Evolutionary conservation across 2,113 vertebrate species (phyloP), one percentile per base, ranked within the genome.

Genomic region (Sminthopsis crassicaudata): DNA sequence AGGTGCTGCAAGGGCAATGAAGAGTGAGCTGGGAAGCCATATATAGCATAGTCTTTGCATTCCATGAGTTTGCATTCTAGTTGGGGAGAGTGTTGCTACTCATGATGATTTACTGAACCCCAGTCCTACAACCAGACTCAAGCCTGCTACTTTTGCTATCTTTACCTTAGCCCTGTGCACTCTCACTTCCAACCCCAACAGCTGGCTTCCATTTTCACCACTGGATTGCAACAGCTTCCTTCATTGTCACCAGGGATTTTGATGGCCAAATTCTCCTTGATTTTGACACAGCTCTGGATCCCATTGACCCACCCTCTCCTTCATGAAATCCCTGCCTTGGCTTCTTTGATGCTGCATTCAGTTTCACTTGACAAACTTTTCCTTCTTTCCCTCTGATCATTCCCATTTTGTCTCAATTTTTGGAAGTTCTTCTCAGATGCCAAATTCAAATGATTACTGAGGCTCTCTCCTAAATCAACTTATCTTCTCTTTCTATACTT

Each of bases 1-100:
- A n/a, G 36, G 60, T 76, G 36, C 36, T 76, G 16, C 60, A n/a
- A 76, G 30, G 60, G 36, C 60, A 76, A 76, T 36, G 36, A 76
- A n/a, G 14, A 76, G 57, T 36, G 30, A n/a, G 36, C 60, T 76
- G 36, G 30, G 16, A 36, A n/a, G 60, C 60, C 36, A 76, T 16
- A n/a, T 76, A 7, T 12, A n/a, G 12, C 1, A 3, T 14, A n/a
- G 36, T 36, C 60, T n/a, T 76, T 76, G 60, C 10, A 30, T 60
- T 60, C 27, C 57, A 30, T 24, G 53, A 54, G 53, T 23, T 54
- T 57, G 11, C 30, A 2, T 1, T 57, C 55, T 57, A 57, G 55
- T 76, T 76, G 60, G 36, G 60, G 12, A n/a, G 30, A 76, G 14
- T n/a, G 0, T 3, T n/a, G 60, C 60, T n/a, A 76, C 2, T 19